Evolutionary conservation across 1,140 invertebrate genomes (phyloP), one percentile per base, ranked within the genome.

Genomic region (Megalonaias nervosa): DNA sequence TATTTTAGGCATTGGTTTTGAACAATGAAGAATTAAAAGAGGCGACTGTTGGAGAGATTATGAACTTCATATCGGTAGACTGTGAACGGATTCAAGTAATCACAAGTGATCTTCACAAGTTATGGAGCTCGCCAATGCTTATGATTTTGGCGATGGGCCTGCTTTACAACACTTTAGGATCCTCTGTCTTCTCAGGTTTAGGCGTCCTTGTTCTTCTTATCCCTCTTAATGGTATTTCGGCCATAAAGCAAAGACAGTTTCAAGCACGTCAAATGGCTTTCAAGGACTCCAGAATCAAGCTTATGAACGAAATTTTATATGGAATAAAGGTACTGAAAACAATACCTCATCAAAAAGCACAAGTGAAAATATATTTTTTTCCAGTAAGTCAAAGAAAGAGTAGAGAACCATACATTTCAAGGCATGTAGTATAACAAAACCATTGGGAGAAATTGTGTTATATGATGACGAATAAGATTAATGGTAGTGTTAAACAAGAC

Each of bases 41-140:
- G 38, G 87, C 90, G 14, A 93, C 92, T 1, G 87, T 90, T 17
- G 93, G 93, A 16, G 92, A 93, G 84, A 93, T 93, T 67, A 91
- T 92, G 17, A 93, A 93, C 81, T 82, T 93, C 57, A 92, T 93
- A 89, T 85, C 93, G 0, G 91, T 92, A 57, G 93, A 93, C 86
- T 89, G 90, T 70, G 89, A 92, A 72, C 75, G 84, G 38, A 82
- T 59, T 11, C 15, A 14, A 9, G 14, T 23, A 23, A 21, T 60
- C 9, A 13, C 26, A 21, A 17, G 17, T 48, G 98, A 97, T 86
- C 92, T 98, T 72, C 98, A 98, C 89, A 97, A 98, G 94, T 93
- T 99, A 80, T 99, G 97, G 97, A 98, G 97, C 1, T 96, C 96
- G 3, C 97, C 97, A 0, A 89, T 98, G 57, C 97, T 98, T 92